Evolutionary conservation across 2,888 invertebrate species (phyloP), one percentile per base, ranked within the genome.

Genomic region (Orchesellides sinensis): DNA sequence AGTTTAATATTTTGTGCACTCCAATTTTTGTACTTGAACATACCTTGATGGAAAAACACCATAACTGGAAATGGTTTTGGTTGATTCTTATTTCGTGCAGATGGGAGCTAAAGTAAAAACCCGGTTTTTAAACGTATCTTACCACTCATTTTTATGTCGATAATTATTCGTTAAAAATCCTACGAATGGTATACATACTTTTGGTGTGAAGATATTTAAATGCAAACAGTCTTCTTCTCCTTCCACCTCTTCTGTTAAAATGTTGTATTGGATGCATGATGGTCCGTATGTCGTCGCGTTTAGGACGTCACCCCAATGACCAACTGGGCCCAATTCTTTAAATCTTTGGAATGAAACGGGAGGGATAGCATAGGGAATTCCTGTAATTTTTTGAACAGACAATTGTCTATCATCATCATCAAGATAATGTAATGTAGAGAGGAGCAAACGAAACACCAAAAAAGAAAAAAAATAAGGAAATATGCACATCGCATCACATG

Each of bases 11-110:
- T n/a, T n/a, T n/a, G n/a, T n/a, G n/a, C n/a, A n/a, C n/a, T n/a
- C n/a, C n/a, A n/a, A n/a, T n/a, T n/a, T n/a, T n/a, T n/a, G n/a
- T n/a, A n/a, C n/a, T n/a, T 5, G 52, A 8, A 19, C 52, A 19
- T 63, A 84, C 84, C 84, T 59, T 86, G 83, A 52, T 88, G 87
- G 29, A 88, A 82, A 40, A 86, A 88, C 1, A 88, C 86, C 83
- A 88, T 84, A 12, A 88, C 88, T 5, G 87, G 88, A 17, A 79
- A 79, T 8, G 21, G 40, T 14, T 27, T 52, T 14, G 19, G 14
- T 32, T n/a, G n/a, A n/a, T 78, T 80, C 32, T 59, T 80, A 8
- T 56, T 54, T 32, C 69, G 19, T 2, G 14, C 25, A 17, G 8
- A 12, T 32, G 69, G 74, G 61, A 81, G 63, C 81, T 80, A 56